Evolutionary conservation across 30 jellyfish, hydroid and myxozoan species (phyloP), one percentile per base, ranked within the genome.

Genomic region (Phacellophora camtschatica): DNA sequence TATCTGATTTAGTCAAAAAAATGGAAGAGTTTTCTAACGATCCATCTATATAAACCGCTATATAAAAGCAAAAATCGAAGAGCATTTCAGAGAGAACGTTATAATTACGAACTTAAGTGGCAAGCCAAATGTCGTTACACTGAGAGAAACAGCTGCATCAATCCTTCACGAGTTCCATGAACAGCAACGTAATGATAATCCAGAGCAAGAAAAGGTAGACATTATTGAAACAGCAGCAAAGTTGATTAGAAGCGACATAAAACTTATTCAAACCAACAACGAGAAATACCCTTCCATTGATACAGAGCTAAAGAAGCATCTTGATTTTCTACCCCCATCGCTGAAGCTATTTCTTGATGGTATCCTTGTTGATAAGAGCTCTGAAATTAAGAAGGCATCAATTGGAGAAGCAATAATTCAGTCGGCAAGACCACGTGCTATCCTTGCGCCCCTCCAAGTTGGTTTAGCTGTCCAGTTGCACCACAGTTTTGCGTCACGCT

Each of bases 361-460:
- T 19, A 23, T 68, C 3, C 19, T 46, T 23, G 67, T 68, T 0
- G 82, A 37, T 7, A 68, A 68, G 12, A 29, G 32, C 32, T 29
- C 49, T 5, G 65, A 39, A 43, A 37, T 7, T 18, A 41, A 68
- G 41, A 0, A 34, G 15, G 80, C 86, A 27, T 32, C 84, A 2
- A 68, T 66, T 23, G 92, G 92, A 23, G 88, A 81, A 81, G 78
- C 69, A 29, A 45, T 81, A 13, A 63, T 81, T 8, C 77, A 50
- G 20, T 49, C 92, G 12, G 66, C 87, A 1, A 31, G 84, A 12
- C 90, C 84, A 28, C 23, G 56, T 31, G 57, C 33, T 29, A 18
- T 49, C 4, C 22, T 72, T 43, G 57, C 80, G 4, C 74, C 86
- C 36, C 73, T 72, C 57, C 37, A 23, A 39, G 8, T 53, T 4